Conservation (phyloP, 2,888 invertebrate species). For the Erebia ligea region DNA sequence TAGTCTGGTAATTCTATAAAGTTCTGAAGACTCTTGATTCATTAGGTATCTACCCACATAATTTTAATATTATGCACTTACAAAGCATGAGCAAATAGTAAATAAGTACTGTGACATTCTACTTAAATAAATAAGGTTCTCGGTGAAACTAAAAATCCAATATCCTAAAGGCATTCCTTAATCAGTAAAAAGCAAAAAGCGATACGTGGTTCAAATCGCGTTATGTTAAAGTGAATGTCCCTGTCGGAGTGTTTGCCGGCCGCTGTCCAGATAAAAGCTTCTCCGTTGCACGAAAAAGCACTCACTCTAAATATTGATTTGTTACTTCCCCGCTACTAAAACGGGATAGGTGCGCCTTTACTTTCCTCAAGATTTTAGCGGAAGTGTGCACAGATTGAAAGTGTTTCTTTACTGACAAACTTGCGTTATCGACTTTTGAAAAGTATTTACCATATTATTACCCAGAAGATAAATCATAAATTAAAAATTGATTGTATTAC, state of each 20-base stretch:
- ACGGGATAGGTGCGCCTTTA: conserved; percentile 63
- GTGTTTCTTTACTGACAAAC: conserved; percentile 3
- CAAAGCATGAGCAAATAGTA: no score
- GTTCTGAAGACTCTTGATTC: no score
- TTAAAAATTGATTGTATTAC: no score
- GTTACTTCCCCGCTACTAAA: conserved; percentile 79
- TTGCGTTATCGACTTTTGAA: not conserved
- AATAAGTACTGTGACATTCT: not conserved
- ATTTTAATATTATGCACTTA: no score
- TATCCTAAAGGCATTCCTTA: conserved; percentile 33
- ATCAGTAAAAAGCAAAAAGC: conserved; percentile 43
- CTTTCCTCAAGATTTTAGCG: conserved; percentile 52
- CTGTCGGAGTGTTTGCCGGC: conserved; percentile 78
- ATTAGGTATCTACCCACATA: no score
- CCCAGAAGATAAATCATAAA: not conserved
- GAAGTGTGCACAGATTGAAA: conserved; percentile 28
- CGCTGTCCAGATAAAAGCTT: conserved; percentile 84
- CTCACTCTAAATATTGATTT: conserved; percentile 83
- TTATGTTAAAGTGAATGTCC: conserved; percentile 78
- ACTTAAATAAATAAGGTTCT: conserved; percentile 2
- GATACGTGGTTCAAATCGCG: conserved; percentile 54
- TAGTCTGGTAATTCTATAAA: no score
- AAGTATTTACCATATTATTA: no score
- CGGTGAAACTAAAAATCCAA: conserved; percentile 24
- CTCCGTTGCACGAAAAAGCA: conserved; percentile 83